phyloP scores from a whole-genome alignment of 2,113 vertebrate genomes.

The Prionailurus bengalensis region DNA sequence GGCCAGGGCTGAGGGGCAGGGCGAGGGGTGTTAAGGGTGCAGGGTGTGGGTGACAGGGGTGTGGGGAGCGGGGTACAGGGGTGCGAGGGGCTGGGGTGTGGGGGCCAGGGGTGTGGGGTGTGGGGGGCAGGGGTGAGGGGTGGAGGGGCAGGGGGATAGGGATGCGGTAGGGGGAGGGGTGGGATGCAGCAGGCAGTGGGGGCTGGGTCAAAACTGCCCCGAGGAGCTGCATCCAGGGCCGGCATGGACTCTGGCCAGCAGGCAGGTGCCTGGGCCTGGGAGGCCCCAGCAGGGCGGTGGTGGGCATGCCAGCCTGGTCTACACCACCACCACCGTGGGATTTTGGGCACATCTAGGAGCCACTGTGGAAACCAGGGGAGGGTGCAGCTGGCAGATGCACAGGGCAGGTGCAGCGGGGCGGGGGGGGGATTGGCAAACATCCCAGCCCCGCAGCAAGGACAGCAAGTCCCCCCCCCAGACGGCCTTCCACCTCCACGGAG shows the following conservation, averaged over 20 bases:
- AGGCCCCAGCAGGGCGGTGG: not conserved
- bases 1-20: not conserved
- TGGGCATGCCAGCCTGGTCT: not conserved
- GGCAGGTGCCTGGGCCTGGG: not conserved
- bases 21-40: no score
- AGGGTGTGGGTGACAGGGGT: no score
- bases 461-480: not conserved
- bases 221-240: not conserved
- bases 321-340: not conserved
- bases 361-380: not conserved
- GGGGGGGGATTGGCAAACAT: not conserved
- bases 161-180: no score
- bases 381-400: not conserved
- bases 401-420: not conserved
- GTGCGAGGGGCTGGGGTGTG: not conserved
- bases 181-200: not conserved
- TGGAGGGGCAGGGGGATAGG: not conserved
- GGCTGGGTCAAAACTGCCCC: not conserved
- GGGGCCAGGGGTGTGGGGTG: not conserved
- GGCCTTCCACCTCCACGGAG: not conserved
- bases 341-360: not conserved
- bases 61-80: not conserved
- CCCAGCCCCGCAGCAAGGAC: not conserved
- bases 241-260: not conserved
- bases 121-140: not conserved